Conservation (phyloP, 2,797 vertebrate genomes). For the Furcifer pardalis region DNA sequence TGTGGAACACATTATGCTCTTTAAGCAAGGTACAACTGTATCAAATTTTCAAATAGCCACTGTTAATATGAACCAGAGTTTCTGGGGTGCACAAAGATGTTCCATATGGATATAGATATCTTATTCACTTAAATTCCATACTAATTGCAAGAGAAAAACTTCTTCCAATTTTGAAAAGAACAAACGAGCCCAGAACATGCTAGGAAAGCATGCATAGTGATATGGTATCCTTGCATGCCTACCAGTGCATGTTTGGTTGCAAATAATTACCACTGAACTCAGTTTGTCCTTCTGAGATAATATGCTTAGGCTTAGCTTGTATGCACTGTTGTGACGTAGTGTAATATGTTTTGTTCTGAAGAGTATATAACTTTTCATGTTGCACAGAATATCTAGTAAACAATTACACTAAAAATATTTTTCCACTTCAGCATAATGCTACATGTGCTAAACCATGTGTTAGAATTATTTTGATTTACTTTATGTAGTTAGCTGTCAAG, state of each 20-base stretch:
- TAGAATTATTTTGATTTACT: background rate
- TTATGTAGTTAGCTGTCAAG: background rate
- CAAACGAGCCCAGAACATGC: background rate
- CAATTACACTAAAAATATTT: background rate
- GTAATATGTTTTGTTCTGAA: background rate
- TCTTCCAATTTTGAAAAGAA: background rate
- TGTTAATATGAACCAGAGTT: background rate
- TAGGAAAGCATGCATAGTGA: background rate
- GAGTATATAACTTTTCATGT: background rate
- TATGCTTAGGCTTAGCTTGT: background rate
- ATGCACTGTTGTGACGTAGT: background rate
- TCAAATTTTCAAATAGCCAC: background rate
- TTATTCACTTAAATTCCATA: background rate
- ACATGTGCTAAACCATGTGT: background rate
- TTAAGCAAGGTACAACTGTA: too few relatives aligned
- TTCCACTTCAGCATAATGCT: background rate
- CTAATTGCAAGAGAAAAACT: background rate
- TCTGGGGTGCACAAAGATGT: background rate
- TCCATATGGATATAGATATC: background rate
- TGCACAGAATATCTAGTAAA: background rate
- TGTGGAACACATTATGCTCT: too few relatives aligned
- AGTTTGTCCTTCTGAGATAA: background rate
- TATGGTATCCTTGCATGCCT: background rate
- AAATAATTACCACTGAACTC: background rate
- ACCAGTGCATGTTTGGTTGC: background rate